Evolutionary conservation across 2,888 invertebrate genomes (phyloP).

Genomic region (Zygaena filipendulae): DNA sequence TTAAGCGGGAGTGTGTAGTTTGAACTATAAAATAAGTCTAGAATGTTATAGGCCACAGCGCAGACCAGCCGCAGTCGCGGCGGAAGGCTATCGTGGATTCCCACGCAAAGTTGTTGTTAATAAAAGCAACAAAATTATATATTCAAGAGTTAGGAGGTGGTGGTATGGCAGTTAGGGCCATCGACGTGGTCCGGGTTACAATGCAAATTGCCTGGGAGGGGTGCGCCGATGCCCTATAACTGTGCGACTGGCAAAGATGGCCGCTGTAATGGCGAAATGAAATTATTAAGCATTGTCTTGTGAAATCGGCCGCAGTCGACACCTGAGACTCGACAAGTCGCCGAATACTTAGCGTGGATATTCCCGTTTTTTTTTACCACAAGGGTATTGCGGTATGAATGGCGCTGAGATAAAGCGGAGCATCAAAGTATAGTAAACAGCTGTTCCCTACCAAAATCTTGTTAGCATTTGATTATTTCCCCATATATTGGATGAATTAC

Average conservation of each 20-base stretch:
- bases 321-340: slow-evolving; percentile 53
- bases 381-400: too few species aligned
- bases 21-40: slow-evolving; percentile 65
- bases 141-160: slow-evolving; percentile 68
- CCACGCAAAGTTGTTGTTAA: slow-evolving; percentile 67
- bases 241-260: slow-evolving; percentile 66
- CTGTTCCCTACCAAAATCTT: too few species aligned
- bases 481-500: too few species aligned
- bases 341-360: slow-evolving; percentile 43
- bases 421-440: too few species aligned
- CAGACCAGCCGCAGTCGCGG: slow-evolving; percentile 59
- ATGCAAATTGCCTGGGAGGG: slow-evolving; percentile 67
- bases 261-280: slow-evolving; percentile 67
- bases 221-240: slow-evolving; percentile 65
- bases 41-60: slow-evolving; percentile 63
- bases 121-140: slow-evolving; percentile 69
- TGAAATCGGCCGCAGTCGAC: slow-evolving; percentile 67
- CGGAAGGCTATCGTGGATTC: slow-evolving; percentile 64
- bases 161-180: slow-evolving; percentile 60
- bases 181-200: slow-evolving; percentile 68
- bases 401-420: too few species aligned
- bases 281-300: slow-evolving; percentile 70
- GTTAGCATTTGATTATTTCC: too few species aligned
- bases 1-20: slow-evolving; percentile 47
- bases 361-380: too few species aligned